Base-by-base conservation (phyloP, 2,888 invertebrate genomes). In the Aphidoletes aphidimyza region DNA sequence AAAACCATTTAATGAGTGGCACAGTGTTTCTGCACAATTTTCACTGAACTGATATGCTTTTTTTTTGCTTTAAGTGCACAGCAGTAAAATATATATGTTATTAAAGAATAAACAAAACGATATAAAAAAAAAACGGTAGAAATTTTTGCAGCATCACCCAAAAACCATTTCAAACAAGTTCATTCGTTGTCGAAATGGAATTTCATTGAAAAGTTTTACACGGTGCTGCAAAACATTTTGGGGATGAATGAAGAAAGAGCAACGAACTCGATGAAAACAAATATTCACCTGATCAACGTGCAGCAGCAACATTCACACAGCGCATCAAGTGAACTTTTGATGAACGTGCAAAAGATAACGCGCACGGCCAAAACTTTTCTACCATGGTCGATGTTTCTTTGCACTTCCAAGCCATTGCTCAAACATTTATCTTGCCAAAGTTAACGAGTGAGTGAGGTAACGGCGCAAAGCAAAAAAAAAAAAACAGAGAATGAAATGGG, bases 261-360 rank as follows among this genome's bases (percentile, higher is more conserved):
- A 69, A 69, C 69, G 30, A 30, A 69, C 69, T 26, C 69, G 69
- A 69, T 69, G 30, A 69, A 69, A 69, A 30, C 69, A 30, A 69
- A 30, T 69, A 30, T 30, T 81, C 59, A 69, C 59, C 30, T 69
- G 22, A 9, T 69, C n/a, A n/a, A n/a, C n/a, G n/a, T n/a, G n/a
- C n/a, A n/a, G n/a, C n/a, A n/a, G n/a, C n/a, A n/a, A n/a, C n/a
- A n/a, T n/a, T n/a, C n/a, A n/a, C n/a, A n/a, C 69, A 69, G 34
- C 69, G 69, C 30, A 69, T 69, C 14, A 69, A 69, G 34, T 69
- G 69, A 69, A 34, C 69, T 69, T 69, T 37, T 81, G 81, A 81
- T 22, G 37, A 81, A 81, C 81, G 81, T 81, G 81, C 81, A 37
- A 81, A 81, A 81, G 81, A 81, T 81, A 81, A 81, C n/a, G 81